phyloP scores from a whole-genome alignment of 2,888 invertebrate genomes.

The Yponomeuta plumbellus region DNA sequence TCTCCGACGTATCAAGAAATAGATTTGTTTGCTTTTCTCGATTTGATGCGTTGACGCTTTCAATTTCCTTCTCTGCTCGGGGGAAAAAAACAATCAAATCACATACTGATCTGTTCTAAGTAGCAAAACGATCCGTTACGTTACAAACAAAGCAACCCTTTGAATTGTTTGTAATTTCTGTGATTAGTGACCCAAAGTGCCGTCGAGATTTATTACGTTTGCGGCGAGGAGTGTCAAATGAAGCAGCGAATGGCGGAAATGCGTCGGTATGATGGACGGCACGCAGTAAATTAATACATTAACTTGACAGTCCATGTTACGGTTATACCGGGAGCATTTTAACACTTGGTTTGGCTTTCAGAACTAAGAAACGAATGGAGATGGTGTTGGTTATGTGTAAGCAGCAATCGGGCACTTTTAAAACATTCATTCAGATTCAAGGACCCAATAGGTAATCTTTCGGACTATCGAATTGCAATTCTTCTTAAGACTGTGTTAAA shows the following conservation, averaged over 20 bases:
- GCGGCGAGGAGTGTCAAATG: constrained; percentile 58
- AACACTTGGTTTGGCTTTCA: constrained; percentile 41
- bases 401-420: too few species aligned
- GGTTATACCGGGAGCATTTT: constrained; percentile 45
- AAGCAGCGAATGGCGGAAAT: constrained; percentile 54
- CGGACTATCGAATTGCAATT: too few species aligned
- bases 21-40: constrained; percentile 25
- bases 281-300: constrained; percentile 70
- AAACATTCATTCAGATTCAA: too few species aligned
- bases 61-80: background rate
- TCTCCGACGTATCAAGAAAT: constrained; percentile 47
- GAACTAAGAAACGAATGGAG: constrained; percentile 32
- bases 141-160: background rate
- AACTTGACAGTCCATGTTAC: constrained; percentile 63
- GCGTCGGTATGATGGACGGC: constrained; percentile 52
- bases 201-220: constrained; percentile 60
- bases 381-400: constrained; percentile 4
- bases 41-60: background rate
- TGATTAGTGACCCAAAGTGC: constrained; percentile 57
- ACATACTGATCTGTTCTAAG: too few species aligned
- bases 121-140: too few species aligned
- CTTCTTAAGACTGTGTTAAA: too few species aligned
- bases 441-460: too few species aligned
- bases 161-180: constrained; percentile 49
- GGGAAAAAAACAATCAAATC: background rate